A percentile compares a stretch with the other conserved stretches of the same genome.
Evolutionary conservation across 1,140 invertebrate species (phyloP).

Genomic region (Scaptomyza montana): DNA sequence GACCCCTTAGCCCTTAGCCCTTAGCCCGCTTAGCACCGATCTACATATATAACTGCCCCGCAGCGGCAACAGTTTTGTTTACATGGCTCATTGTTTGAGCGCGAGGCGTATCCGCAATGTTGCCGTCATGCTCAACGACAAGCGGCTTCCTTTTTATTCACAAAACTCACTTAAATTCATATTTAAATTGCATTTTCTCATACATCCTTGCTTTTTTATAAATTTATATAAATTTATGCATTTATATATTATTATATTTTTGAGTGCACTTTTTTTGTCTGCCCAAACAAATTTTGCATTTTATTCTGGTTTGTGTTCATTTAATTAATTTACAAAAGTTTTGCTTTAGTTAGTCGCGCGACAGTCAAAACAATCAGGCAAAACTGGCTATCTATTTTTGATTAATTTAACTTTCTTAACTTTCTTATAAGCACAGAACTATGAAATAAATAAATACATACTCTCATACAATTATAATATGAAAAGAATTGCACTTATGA

Average conservation of each 20-base stretch:
- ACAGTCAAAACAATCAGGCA: too few relatives aligned
- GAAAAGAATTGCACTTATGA: too few relatives aligned
- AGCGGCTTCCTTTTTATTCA: slow-evolving; percentile 41
- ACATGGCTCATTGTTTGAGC: slow-evolving; percentile 78
- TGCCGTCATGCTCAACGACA: slow-evolving; percentile 42
- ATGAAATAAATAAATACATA: too few relatives aligned
- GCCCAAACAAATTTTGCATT: slow-evolving; percentile 23
- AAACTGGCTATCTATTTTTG: too few relatives aligned
- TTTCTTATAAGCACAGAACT: too few relatives aligned
- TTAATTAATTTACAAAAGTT: slow-evolving; percentile 67
- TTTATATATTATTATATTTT: background rate
- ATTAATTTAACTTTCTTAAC: too few relatives aligned
- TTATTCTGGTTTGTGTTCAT: slow-evolving; percentile 3
- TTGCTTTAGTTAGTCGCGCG: slow-evolving; percentile 9
- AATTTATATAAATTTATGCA: slow-evolving; percentile 2
- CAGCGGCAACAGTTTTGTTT: slow-evolving; percentile 67
- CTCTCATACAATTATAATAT: too few relatives aligned
- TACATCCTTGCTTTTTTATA: slow-evolving; percentile 22
- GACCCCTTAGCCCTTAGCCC: background rate
- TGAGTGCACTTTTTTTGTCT: slow-evolving; percentile 28
- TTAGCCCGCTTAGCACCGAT: background rate
- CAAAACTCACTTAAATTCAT: slow-evolving; percentile 71
- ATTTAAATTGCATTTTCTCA: slow-evolving; percentile 74
- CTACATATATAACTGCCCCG: slow-evolving; percentile 16
- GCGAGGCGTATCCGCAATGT: slow-evolving; percentile 64